phyloP scores from a whole-genome alignment of 1,140 invertebrate genomes.

The Centruroides sculpturatus region DNA sequence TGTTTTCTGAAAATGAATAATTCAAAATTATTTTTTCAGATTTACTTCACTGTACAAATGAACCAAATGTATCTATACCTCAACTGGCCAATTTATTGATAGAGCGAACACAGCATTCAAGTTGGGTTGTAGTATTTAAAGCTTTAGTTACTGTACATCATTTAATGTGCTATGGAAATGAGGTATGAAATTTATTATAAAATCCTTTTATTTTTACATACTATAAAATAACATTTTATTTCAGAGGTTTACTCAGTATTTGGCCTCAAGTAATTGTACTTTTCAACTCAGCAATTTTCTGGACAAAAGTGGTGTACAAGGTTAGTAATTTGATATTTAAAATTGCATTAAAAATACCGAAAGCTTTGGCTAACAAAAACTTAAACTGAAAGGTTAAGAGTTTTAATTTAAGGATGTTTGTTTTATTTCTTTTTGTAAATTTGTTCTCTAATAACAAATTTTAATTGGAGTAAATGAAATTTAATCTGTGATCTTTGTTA shows the following conservation, averaged over 20 bases:
- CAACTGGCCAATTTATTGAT: constrained; percentile 95
- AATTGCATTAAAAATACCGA: too few species aligned
- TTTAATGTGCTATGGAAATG: constrained; percentile 98
- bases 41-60: constrained; percentile 97
- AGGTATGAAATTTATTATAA: constrained; percentile 46
- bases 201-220: neutral
- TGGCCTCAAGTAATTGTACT: constrained; percentile 97
- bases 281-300: constrained; percentile 95
- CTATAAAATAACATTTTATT: neutral
- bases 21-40: constrained; percentile 49
- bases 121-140: constrained; percentile 99
- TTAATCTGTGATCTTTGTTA: too few species aligned
- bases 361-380: too few species aligned
- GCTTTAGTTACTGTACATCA: constrained; percentile 96
- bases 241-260: constrained; percentile 97
- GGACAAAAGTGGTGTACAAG: constrained; percentile 84
- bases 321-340: constrained; percentile 37
- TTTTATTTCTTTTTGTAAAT: too few species aligned
- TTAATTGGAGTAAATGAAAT: too few species aligned
- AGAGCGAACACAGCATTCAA: constrained; percentile 90
- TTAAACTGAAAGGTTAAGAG: too few species aligned
- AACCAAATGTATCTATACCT: constrained; percentile 98
- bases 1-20: neutral
- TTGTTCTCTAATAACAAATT: too few species aligned
- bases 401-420: too few species aligned